Evolutionary conservation across 2,113 vertebrate species (phyloP).

Genomic region (Aldabrachelys gigantea): DNA sequence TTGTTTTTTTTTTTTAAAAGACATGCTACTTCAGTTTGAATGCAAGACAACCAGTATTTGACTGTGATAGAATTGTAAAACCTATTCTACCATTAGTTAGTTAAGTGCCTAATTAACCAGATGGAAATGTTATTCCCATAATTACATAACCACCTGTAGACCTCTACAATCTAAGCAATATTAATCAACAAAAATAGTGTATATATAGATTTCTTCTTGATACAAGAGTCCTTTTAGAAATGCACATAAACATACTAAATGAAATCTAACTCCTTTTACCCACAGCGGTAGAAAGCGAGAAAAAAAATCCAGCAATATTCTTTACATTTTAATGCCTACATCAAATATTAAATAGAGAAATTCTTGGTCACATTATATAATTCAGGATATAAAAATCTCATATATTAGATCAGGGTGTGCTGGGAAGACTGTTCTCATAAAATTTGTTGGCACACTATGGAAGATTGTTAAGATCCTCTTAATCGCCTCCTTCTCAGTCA

Average conservation of each 20-base stretch:
- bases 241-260: too few relatives aligned
- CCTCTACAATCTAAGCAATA: background rate
- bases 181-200: background rate
- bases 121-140: background rate
- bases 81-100: conserved; percentile 6
- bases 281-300: background rate
- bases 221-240: background rate
- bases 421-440: background rate
- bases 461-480: background rate
- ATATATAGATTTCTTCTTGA: background rate
- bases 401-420: background rate
- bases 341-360: background rate
- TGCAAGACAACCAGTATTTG: background rate
- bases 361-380: background rate
- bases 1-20: too few relatives aligned
- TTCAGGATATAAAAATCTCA: background rate
- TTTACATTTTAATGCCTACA: background rate
- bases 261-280: background rate
- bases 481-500: background rate
- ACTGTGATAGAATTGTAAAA: conserved; percentile 5
- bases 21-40: background rate
- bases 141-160: background rate
- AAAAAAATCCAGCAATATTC: background rate
- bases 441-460: background rate
- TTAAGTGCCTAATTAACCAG: background rate